Evolutionary conservation across 2,888 invertebrate species (phyloP).

Genomic region (Pristionchus mayeri): DNA sequence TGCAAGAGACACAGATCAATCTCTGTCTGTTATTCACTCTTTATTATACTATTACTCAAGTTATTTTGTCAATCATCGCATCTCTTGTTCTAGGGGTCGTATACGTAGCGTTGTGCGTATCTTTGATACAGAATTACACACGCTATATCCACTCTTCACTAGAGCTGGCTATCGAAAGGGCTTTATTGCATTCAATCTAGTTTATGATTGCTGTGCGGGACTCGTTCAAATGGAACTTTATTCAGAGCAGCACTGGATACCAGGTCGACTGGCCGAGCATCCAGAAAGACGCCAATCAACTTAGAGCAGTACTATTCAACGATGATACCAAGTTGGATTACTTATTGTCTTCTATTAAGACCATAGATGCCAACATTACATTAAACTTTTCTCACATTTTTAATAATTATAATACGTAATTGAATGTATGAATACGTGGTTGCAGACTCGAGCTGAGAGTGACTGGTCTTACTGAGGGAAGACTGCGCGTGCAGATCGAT

Average conservation of each 20-base stretch:
- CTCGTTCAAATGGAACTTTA: too few species aligned
- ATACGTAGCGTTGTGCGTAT: too few species aligned
- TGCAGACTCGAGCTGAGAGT: conserved; percentile 42
- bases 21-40: conserved; percentile 57
- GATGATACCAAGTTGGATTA: conserved; percentile 1
- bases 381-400: background rate
- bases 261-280: conserved; percentile 58
- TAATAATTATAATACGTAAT: background rate
- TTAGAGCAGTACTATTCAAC: conserved; percentile 29
- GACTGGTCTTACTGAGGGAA: conserved; percentile 52
- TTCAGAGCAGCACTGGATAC: conserved; percentile 66
- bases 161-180: background rate
- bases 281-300: conserved; percentile 50
- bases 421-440: background rate
- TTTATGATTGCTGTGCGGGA: too few species aligned
- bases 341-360: background rate
- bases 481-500: conserved; percentile 64
- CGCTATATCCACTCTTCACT: background rate
- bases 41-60: too few species aligned
- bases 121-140: too few species aligned
- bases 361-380: too few species aligned
- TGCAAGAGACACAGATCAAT: conserved; percentile 69
- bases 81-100: too few species aligned
- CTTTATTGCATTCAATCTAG: background rate
- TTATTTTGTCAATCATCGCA: too few species aligned